Conservation (phyloP, 2,113 vertebrate species). For the Noctilio leporinus region DNA sequence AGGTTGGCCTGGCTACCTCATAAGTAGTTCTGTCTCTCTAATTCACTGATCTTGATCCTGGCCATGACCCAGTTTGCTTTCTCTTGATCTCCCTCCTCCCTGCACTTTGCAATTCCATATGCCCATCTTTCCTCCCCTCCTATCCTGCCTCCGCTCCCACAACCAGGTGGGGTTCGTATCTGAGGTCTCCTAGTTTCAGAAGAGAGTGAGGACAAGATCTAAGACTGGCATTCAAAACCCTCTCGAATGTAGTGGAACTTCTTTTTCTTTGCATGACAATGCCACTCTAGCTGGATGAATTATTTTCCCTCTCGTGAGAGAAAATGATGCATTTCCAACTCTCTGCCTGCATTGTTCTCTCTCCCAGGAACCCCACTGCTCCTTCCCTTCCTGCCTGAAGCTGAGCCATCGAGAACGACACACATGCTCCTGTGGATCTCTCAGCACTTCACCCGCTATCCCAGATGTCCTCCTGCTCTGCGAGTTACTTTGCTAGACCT, state of each 20-base stretch:
- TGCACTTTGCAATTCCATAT: background rate
- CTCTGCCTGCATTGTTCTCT: background rate
- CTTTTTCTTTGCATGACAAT: background rate
- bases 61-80: background rate
- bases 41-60: background rate
- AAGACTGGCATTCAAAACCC: background rate
- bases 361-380: background rate
- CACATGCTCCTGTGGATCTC: background rate
- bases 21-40: background rate
- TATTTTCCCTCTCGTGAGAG: background rate
- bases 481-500: background rate
- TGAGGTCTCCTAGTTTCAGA: background rate
- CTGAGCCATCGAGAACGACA: background rate
- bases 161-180: background rate
- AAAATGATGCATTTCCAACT: background rate
- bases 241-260: background rate
- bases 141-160: background rate
- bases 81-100: background rate
- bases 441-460: rapidly evolving
- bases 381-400: background rate
- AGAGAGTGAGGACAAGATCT: background rate
- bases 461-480: background rate
- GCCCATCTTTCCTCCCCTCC: background rate
- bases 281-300: background rate
- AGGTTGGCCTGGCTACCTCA: background rate